Conservation (phyloP, 1,140 invertebrate genomes). For the Drosophila ohnishii region DNA sequence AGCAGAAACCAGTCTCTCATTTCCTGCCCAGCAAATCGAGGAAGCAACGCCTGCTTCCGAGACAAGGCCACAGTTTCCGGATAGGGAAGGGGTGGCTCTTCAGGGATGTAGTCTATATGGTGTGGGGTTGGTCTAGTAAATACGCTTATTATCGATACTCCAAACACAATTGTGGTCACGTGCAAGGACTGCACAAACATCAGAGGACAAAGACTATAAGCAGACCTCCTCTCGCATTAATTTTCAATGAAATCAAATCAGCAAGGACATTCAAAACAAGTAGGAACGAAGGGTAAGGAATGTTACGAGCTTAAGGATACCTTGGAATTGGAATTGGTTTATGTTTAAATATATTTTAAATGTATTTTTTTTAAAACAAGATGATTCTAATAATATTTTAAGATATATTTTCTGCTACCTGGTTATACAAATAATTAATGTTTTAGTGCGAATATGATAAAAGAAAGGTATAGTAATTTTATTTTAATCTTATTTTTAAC, state of each 20-base stretch:
- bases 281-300: background rate
- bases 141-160: slow-evolving; percentile 83
- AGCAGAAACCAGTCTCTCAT: slow-evolving; percentile 50
- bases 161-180: slow-evolving; percentile 82
- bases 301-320: background rate
- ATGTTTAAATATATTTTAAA: background rate
- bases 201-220: slow-evolving; percentile 23
- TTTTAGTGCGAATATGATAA: too few relatives aligned
- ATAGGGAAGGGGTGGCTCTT: slow-evolving; percentile 18
- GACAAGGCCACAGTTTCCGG: slow-evolving; percentile 72
- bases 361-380: background rate
- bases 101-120: slow-evolving; percentile 3
- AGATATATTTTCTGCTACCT: too few relatives aligned
- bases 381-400: too few relatives aligned
- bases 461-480: too few relatives aligned
- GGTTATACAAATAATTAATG: too few relatives aligned
- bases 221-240: slow-evolving; percentile 69
- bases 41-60: slow-evolving; percentile 71
- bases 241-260: slow-evolving; percentile 77
- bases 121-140: slow-evolving; percentile 50
- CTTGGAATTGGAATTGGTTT: background rate
- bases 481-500: background rate
- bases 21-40: slow-evolving; percentile 47
- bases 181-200: slow-evolving; percentile 50
- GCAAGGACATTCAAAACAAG: slow-evolving; percentile 62